Evolutionary conservation across 2,797 vertebrate genomes (phyloP).

Genomic region (Aldrovandia affinis): DNA sequence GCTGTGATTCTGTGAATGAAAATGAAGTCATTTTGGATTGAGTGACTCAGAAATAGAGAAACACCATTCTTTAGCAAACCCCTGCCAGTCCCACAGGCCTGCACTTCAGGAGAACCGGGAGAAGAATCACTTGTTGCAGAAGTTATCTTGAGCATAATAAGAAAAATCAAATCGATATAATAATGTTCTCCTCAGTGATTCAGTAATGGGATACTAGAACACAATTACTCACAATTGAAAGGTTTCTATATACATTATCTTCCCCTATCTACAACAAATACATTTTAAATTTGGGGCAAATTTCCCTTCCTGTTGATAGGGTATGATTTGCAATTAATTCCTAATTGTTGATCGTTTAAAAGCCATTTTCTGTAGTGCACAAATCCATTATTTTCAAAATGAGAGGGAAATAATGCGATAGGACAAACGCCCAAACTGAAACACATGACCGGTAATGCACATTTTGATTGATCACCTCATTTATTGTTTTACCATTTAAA

Average conservation of each 20-base stretch:
- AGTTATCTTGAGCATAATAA: constrained; percentile 33
- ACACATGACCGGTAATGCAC: constrained; percentile 83
- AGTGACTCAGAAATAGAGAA: no score
- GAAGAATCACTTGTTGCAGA: constrained; percentile 21
- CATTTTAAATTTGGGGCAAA: constrained; percentile 81
- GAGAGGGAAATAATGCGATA: constrained; percentile 86
- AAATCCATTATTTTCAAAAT: constrained; percentile 94
- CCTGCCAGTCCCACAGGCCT: no score
- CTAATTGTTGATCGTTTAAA: constrained; percentile 96
- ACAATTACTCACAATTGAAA: constrained; percentile 80
- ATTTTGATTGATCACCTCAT: constrained; percentile 96
- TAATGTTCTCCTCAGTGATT: constrained; percentile 74
- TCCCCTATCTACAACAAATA: constrained; percentile 71
- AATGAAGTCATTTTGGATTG: no score
- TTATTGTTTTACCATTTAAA: constrained; percentile 69
- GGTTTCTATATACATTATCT: constrained; percentile 77
- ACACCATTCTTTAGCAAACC: no score
- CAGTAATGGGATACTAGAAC: constrained; percentile 67
- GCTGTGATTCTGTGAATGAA: no score
- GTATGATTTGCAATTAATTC: constrained; percentile 82
- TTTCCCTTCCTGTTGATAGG: constrained; percentile 82
- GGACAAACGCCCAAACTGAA: constrained; percentile 89
- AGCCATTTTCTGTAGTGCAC: constrained; percentile 99
- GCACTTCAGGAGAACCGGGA: no score
- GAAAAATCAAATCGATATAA: constrained; percentile 83